Conservation (phyloP, 2,888 invertebrate species). For the Drosophila anomalata region DNA sequence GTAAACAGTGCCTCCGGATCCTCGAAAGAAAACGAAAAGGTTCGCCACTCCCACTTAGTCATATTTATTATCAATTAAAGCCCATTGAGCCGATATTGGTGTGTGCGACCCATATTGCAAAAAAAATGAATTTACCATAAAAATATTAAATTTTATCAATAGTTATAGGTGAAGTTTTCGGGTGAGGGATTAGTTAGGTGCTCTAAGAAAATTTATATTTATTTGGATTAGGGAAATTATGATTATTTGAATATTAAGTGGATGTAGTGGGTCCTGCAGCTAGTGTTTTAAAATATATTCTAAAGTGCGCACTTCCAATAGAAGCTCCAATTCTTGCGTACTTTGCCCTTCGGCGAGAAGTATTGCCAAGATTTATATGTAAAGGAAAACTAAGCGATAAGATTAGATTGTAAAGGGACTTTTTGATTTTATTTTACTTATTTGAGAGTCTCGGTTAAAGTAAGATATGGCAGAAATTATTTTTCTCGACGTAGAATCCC, state of each 20-base stretch:
- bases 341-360: constrained; percentile 25
- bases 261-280: neutral
- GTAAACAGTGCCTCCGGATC: constrained; percentile 46
- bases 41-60: constrained; percentile 34
- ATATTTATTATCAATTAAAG: constrained; percentile 6
- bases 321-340: constrained; percentile 13
- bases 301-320: constrained; percentile 1
- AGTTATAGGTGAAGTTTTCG: neutral
- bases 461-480: neutral
- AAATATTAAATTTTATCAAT: neutral
- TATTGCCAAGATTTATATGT: constrained; percentile 50
- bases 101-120: constrained; percentile 33
- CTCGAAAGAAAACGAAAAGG: constrained; percentile 68
- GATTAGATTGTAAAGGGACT: constrained; percentile 60
- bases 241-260: no score
- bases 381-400: constrained; percentile 22
- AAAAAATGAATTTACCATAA: neutral
- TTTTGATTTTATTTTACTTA: constrained; percentile 21
- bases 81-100: constrained; percentile 20
- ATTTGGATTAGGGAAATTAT: no score
- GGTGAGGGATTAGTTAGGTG: neutral
- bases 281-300: neutral
- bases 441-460: constrained; percentile 1
- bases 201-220: neutral
- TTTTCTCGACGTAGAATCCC: neutral